Evolutionary conservation across 2,888 invertebrate genomes (phyloP).

Genomic region (Dasysyrphus albostriatus): DNA sequence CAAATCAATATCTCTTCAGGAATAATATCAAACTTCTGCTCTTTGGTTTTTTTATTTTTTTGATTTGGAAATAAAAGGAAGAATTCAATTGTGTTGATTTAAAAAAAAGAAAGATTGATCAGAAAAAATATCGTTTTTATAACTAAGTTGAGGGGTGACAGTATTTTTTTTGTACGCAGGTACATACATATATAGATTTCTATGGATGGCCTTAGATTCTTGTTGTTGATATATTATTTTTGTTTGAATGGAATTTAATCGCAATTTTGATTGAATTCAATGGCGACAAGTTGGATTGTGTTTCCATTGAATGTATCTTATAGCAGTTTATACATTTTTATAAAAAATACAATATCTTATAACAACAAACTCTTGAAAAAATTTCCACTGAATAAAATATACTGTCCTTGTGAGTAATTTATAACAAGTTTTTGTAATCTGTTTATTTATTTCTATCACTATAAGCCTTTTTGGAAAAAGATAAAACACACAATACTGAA

Average conservation of each 20-base stretch:
- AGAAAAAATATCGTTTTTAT: not conserved
- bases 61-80: slow-evolving; percentile 43
- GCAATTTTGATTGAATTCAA: slow-evolving; percentile 21
- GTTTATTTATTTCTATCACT: too few relatives aligned
- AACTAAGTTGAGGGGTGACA: not conserved
- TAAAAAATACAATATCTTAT: not conserved
- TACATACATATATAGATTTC: not conserved
- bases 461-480: too few relatives aligned
- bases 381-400: not conserved
- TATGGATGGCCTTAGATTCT: not conserved
- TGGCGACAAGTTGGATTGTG: slow-evolving; percentile 16
- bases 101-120: slow-evolving; percentile 7
- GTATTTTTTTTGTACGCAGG: slow-evolving; percentile 1
- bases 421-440: too few relatives aligned
- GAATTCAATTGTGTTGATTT: slow-evolving; percentile 33
- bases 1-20: slow-evolving; percentile 46
- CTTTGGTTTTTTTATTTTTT: slow-evolving; percentile 46
- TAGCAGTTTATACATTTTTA: too few relatives aligned
- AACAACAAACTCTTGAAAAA: not conserved
- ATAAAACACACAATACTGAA: too few relatives aligned
- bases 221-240: slow-evolving; percentile 11
- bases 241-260: slow-evolving; percentile 1
- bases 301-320: not conserved
- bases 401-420: not conserved
- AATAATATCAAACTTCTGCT: slow-evolving; percentile 63